Conservation (phyloP, 2,888 invertebrate species). For the Labia minor region DNA sequence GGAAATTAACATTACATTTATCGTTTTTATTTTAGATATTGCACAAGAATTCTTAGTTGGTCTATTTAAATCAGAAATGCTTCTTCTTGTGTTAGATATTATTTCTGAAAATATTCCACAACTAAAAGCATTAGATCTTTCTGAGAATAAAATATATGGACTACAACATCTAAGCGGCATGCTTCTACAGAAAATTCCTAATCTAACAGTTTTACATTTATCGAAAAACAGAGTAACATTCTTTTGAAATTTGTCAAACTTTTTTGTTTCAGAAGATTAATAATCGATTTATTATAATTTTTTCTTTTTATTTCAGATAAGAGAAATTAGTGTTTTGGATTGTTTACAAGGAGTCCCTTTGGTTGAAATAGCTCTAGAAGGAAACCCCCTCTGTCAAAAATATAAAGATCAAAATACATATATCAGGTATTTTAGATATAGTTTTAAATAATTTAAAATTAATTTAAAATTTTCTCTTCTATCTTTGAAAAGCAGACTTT, state of each 20-base stretch:
- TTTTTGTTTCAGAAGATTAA: constrained; percentile 21
- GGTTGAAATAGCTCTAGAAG: constrained; percentile 63
- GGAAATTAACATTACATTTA: background rate
- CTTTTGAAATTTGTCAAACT: too few relatives aligned
- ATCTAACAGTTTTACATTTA: constrained; percentile 66
- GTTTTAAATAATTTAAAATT: constrained; percentile 20
- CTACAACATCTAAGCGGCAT: constrained; percentile 54
- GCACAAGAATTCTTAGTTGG: constrained; percentile 59
- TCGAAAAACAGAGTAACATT: constrained; percentile 71
- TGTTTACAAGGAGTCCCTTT: constrained; percentile 57
- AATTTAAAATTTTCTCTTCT: constrained; percentile 19
- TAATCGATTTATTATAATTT: background rate
- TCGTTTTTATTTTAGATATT: constrained; percentile 43
- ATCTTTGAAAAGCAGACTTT: constrained; percentile 20
- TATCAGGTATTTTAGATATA: constrained; percentile 58
- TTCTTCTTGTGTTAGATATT: constrained; percentile 64
- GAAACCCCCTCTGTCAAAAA: constrained; percentile 69
- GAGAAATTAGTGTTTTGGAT: constrained; percentile 52
- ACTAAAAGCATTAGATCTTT: constrained; percentile 66
- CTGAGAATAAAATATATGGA: constrained; percentile 61
- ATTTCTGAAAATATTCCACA: constrained; percentile 76
- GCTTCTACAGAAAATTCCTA: constrained; percentile 53
- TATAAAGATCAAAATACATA: constrained; percentile 65
- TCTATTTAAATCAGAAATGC: constrained; percentile 58
- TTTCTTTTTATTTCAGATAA: constrained; percentile 48